Conservation (phyloP, 2,888 invertebrate genomes). For the Phasia obesa region DNA sequence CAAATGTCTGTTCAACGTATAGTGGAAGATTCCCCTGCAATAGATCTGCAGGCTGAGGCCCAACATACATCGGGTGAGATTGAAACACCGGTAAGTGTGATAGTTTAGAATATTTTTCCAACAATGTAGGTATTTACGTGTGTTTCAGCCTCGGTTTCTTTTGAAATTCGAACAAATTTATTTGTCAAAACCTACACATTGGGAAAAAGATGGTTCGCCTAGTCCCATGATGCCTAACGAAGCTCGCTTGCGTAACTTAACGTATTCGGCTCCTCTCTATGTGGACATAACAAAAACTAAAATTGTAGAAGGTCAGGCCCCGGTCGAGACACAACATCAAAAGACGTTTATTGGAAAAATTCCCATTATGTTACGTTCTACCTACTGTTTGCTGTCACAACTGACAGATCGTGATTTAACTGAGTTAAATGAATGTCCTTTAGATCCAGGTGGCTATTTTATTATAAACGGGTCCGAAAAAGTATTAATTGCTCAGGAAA, state of each 20-base stretch:
- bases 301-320: slow-evolving; percentile 94
- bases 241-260: slow-evolving; percentile 97
- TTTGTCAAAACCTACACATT: slow-evolving; percentile 99
- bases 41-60: slow-evolving; percentile 98
- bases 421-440: slow-evolving; percentile 99
- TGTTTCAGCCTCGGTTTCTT: slow-evolving; percentile 89
- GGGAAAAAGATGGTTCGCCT: slow-evolving; percentile 99
- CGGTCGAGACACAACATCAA: slow-evolving; percentile 91
- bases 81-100: slow-evolving; percentile 87
- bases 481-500: slow-evolving; percentile 99
- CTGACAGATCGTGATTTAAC: slow-evolving; percentile 99
- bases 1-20: slow-evolving; percentile 99
- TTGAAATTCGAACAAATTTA: slow-evolving; percentile 99
- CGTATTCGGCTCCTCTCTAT: slow-evolving; percentile 99
- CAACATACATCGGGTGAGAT: slow-evolving; percentile 97
- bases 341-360: slow-evolving; percentile 94
- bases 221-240: slow-evolving; percentile 99
- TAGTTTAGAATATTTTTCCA: not conserved
- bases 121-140: slow-evolving; percentile 2
- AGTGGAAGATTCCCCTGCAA: slow-evolving; percentile 99
- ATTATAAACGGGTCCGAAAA: slow-evolving; percentile 99
- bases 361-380: slow-evolving; percentile 99
- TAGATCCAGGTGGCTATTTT: slow-evolving; percentile 99
- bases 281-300: slow-evolving; percentile 99
- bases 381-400: slow-evolving; percentile 96